Base-by-base conservation (phyloP, 2,113 vertebrate species). In the Poeciliopsis prolifica region DNA sequence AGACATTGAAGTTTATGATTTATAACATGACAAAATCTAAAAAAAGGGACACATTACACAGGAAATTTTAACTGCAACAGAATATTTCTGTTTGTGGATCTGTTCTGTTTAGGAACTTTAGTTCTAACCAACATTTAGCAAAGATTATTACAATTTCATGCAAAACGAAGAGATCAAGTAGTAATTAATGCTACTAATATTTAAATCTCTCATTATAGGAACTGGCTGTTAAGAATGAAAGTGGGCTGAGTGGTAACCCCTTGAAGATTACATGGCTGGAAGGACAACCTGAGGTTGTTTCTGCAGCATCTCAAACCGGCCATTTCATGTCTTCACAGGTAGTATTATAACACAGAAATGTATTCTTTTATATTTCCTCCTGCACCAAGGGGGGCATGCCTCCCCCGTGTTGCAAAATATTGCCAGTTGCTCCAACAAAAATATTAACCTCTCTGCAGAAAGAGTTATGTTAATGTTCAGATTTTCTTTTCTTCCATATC, bases 181-280 rank as follows among this genome's bases (percentile, higher is more conserved):
- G 3, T 11, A 54, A 68, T 65, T 22, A 0, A 15, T 28, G 1
- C 17, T n/a, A 35, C 64, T 63, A 29, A 30, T n/a, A 69, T 40
- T 4, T 64, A 12, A 29, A 26, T 37, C 8, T 37, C 7, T 40
- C 24, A 4, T 77, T 51, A 68, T 86, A 99, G 98, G 97, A 97
- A 80, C 93, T 96, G 91, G 97, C 97, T 65, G 94, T 95, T 70
- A 96, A 93, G 89, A 96, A 99, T 86, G 98, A 99, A 92, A 92
- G 89, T 35, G 98, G 97, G 64, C 91, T 98, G 70, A 92, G 89
- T 1, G 91, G 88, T 83, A 98, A 97, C 76, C 98, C 96, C 40
- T 90, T 99, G 83, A 98, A 97, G 94, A 95, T 99, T 74, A 95
- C 95, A 13, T 99, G 98, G 98, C 88, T 99, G 76, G 96, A 97